Conservation (phyloP, 2,113 vertebrate species). For the Rattus norvegicus region GRCr8 NC_086026.1:38461501-38462000, state of each 20-base stretch:
- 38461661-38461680: neutral
- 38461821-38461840: neutral
- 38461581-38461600: neutral
- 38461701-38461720: neutral
- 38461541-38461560: neutral
- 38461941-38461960: neutral
- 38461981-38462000: neutral
- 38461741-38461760: neutral
- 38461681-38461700: neutral
- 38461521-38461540: neutral
- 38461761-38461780: neutral
- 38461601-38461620: neutral
- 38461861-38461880: neutral
- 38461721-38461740: neutral
- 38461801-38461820: neutral
- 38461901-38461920: neutral
- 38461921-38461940: neutral
- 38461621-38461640: neutral
- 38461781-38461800: neutral
- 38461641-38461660: neutral
- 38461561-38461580: neutral
- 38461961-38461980: neutral
- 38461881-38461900: neutral
- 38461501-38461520: neutral
- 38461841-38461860: neutral